Percentiles rank a stretch among this genome's conserved stretches.
Conservation (phyloP, 1,140 invertebrate genomes). For the Lasioglossum baleicum region DNA sequence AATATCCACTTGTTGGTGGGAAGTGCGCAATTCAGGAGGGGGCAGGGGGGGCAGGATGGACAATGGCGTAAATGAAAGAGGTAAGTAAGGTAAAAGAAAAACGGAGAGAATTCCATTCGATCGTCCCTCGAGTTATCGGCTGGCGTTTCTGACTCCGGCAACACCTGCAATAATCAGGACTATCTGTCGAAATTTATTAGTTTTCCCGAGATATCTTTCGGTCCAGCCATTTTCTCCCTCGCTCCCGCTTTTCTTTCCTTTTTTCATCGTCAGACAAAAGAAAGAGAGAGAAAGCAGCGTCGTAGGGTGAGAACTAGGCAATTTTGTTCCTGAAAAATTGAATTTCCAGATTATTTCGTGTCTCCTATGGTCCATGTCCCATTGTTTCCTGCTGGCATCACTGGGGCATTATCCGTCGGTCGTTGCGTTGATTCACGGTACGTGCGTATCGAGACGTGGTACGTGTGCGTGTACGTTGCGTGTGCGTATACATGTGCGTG, state of each 20-base stretch:
- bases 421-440: background rate
- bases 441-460: slow-evolving; percentile 9
- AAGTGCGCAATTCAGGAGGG: background rate
- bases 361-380: background rate
- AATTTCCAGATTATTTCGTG: slow-evolving; percentile 1
- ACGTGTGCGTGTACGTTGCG: slow-evolving; percentile 35
- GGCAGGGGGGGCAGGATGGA: background rate
- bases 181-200: slow-evolving; percentile 60
- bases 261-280: background rate
- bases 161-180: slow-evolving; percentile 62
- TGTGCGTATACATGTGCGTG: slow-evolving; percentile 51
- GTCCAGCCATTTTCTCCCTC: slow-evolving; percentile 30
- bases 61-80: background rate
- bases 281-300: background rate
- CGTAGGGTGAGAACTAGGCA: background rate
- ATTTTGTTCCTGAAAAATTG: slow-evolving; percentile 42
- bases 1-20: background rate
- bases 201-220: slow-evolving; percentile 33
- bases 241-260: background rate
- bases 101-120: slow-evolving; percentile 46
- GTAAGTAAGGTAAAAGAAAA: slow-evolving; percentile 36
- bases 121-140: slow-evolving; percentile 52
- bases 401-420: background rate
- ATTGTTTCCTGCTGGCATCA: background rate
- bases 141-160: slow-evolving; percentile 58